Evolutionary conservation across 2,888 invertebrate species (phyloP), one percentile per base, ranked within the genome.

Genomic region (Meiosimyza decipiens): DNA sequence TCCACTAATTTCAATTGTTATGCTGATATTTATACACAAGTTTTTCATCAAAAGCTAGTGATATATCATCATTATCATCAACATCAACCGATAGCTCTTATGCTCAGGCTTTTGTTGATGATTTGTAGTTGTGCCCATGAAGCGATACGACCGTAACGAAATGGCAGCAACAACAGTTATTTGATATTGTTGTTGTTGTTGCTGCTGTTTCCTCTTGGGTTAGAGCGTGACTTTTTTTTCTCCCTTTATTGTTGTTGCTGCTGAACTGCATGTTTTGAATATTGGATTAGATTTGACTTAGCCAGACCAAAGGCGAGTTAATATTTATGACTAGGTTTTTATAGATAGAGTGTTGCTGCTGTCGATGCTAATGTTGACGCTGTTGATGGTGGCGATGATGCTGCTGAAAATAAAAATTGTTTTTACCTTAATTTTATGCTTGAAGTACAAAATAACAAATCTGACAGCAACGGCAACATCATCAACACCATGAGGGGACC

Each of bases 301-400:
- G 55, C 55, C 40, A 40, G 55, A 13, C 55, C 55, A 22, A 2
- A 18, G 55, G 22, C 16, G 55, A 55, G 22, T 55, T 55, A 16
- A 55, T 40, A 55, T 16, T 22, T 55, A 55, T 55, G 55, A 55
- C 22, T n/a, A 18, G 55, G 12, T 55, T 16, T 12, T 55, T 55
- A 33, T 59, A 28, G 11, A 2, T n/a, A 62, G 71, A 72, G 75
- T 74, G 75, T 63, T 74, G 64, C 51, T 60, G 49, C 11, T 16
- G 55, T 11, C 3, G 55, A 55, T 55, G 16, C 11, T 18, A n/a
- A 55, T 12, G 55, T 55, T 18, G 22, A 55, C n/a, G 55, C 22
- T 55, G 16, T n/a, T 18, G 18, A 18, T 11, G 55, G 18, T 11
- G 13, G 11, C 6, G 22, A 55, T 22, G 55, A 55, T 55, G 55